Evolutionary conservation across 2,888 invertebrate species (phyloP), one percentile per base, ranked within the genome.

Genomic region (Pachymerium ferrugineum): DNA sequence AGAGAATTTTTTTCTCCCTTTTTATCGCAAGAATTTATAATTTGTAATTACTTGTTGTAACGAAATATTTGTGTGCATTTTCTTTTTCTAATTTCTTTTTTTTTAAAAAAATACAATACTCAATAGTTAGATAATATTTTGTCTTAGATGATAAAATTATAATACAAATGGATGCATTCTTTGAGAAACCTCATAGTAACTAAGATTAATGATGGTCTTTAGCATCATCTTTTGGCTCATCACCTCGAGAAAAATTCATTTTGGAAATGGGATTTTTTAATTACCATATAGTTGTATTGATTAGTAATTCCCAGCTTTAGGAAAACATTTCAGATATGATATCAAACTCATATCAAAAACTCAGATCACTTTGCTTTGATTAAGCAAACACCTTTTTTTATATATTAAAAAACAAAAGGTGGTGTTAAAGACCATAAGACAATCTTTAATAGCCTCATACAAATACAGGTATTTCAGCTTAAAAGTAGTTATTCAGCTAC

Each of bases 371-470:
- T n/a, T n/a, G n/a, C n/a, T n/a, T n/a, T n/a, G n/a, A n/a, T n/a
- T n/a, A n/a, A n/a, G n/a, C n/a, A n/a, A n/a, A n/a, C n/a, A n/a
- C n/a, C n/a, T 38, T 3, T n/a, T n/a, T 8, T 4, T 38, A 12
- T n/a, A 38, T 38, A 38, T 14, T 8, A n/a, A 38, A 38, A 38
- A 6, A 38, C 3, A 6, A 38, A 38, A 47, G 22, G 22, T 19
- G 62, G 12, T 3, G n/a, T 12, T 25, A 28, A 62, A 62, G 28
- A 62, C 62, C 62, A 62, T 25, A 14, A n/a, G 12, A 12, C 12
- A 62, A 38, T 62, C 62, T 62, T 62, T 28, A 62, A 62, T 62
- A 62, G 62, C 62, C 62, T 62, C 62, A 62, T 62, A 62, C 62
- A 62, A 62, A 28, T 62, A 62, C 62, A 25, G 62, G 62, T 62